A percentile compares a stretch with the other conserved stretches of the same genome.
Evolutionary conservation across 2,113 vertebrate genomes (phyloP).

Genomic region (Chionomys nivalis): DNA sequence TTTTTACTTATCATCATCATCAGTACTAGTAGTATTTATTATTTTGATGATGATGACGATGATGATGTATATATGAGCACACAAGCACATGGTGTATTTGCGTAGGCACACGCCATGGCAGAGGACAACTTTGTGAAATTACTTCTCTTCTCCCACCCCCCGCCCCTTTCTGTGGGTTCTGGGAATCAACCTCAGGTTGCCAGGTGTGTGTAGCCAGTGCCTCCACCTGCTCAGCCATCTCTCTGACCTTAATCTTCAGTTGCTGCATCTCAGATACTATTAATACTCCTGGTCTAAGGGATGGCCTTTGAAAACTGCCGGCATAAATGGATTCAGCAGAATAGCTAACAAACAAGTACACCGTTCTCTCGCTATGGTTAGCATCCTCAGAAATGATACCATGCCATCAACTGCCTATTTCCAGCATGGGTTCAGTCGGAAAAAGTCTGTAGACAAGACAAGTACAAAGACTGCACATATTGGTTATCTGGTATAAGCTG

Average conservation of each 20-base stretch:
- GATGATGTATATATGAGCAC: not conserved
- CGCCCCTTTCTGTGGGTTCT: not conserved
- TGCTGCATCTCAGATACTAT: not conserved
- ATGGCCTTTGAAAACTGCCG: not conserved
- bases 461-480: not conserved
- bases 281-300: not conserved
- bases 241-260: not conserved
- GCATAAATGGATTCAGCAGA: not conserved
- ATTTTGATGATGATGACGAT: too few relatives aligned
- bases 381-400: not conserved
- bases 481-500: conserved; percentile 10
- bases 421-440: not conserved
- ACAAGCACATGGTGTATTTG: not conserved
- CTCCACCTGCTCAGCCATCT: not conserved
- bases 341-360: not conserved
- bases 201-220: too few relatives aligned
- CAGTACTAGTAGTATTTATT: too few relatives aligned
- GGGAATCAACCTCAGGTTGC: too few relatives aligned
- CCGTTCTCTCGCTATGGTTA: not conserved
- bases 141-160: not conserved
- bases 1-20: not conserved
- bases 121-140: not conserved
- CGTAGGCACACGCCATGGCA: not conserved
- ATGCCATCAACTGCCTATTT: not conserved
- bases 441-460: conserved; percentile 15